These are phyloP conservation scores for Jaculus jaculus DNA, from an alignment of 2,113 vertebrate genomes.

Conservation along the genomic window DNA sequence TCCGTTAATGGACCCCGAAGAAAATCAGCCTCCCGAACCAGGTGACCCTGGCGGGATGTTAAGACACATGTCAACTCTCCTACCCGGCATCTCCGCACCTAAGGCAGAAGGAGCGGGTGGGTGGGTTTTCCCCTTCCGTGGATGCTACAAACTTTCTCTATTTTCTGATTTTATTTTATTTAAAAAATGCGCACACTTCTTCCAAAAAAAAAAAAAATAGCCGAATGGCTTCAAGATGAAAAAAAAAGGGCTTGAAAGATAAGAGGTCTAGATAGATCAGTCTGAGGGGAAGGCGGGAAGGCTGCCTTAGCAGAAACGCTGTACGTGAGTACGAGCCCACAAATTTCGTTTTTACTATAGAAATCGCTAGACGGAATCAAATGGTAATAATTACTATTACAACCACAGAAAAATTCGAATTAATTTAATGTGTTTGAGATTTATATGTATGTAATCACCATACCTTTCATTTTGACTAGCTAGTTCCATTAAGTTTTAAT, in stretches of 20 bases:
- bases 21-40: slow-evolving; percentile 8
- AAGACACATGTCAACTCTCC: not conserved
- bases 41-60: not conserved
- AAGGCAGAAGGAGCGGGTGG: not conserved
- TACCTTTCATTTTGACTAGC: slow-evolving; percentile 58
- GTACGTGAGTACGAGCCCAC: slow-evolving; percentile 55
- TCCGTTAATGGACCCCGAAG: not conserved
- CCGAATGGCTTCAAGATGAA: slow-evolving; percentile 36
- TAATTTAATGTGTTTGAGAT: slow-evolving; percentile 63
- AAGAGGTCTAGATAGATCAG: slow-evolving; percentile 7
- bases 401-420: slow-evolving; percentile 55
- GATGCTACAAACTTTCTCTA: slow-evolving; percentile 26
- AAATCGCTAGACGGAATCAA: slow-evolving; percentile 70
- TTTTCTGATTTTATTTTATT: slow-evolving; percentile 52
- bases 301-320: slow-evolving; percentile 42
- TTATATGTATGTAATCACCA: slow-evolving; percentile 52
- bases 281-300: slow-evolving; percentile 37
- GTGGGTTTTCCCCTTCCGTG: not conserved
- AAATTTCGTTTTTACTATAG: slow-evolving; percentile 79
- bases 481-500: slow-evolving; percentile 66
- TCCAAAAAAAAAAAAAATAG: slow-evolving; percentile 35
- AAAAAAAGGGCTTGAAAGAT: slow-evolving; percentile 37
- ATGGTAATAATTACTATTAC: slow-evolving; percentile 46
- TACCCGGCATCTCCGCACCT: not conserved
- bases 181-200: not conserved